Conservation (phyloP, 2,888 invertebrate species). For the Lithodes maja region DNA sequence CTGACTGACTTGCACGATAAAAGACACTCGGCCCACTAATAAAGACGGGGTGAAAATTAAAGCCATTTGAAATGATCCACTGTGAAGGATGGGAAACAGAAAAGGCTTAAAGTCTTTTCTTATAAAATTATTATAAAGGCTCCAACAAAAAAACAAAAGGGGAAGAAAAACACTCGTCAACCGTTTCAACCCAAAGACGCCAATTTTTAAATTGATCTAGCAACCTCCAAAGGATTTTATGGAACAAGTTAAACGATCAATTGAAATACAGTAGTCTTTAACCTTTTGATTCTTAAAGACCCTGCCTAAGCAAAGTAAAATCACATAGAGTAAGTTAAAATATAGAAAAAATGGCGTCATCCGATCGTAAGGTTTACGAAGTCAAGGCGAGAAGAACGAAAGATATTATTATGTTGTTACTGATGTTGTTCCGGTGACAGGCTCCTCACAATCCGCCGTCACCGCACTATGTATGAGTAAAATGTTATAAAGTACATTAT, state of each 20-base stretch:
- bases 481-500: constrained; percentile 19
- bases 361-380: too few species aligned
- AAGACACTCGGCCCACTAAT: too few species aligned
- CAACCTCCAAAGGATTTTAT: too few species aligned
- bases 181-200: too few species aligned
- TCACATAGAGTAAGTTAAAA: too few species aligned
- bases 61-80: constrained; percentile 52
- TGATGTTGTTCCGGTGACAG: background rate
- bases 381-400: background rate
- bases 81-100: constrained; percentile 10
- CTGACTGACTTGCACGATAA: too few species aligned
- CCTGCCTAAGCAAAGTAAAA: too few species aligned
- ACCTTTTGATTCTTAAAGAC: too few species aligned
- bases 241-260: background rate
- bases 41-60: constrained; percentile 46
- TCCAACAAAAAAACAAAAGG: constrained; percentile 31
- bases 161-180: too few species aligned
- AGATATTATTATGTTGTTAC: constrained; percentile 15
- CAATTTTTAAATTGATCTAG: too few species aligned
- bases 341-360: too few species aligned
- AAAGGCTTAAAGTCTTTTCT: constrained; percentile 43
- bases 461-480: background rate
- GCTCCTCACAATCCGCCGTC: constrained; percentile 1
- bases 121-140: constrained; percentile 41
- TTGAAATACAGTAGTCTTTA: background rate